Conservation (phyloP, 1,140 invertebrate genomes). For the Drosophila subpulchrella region DNA sequence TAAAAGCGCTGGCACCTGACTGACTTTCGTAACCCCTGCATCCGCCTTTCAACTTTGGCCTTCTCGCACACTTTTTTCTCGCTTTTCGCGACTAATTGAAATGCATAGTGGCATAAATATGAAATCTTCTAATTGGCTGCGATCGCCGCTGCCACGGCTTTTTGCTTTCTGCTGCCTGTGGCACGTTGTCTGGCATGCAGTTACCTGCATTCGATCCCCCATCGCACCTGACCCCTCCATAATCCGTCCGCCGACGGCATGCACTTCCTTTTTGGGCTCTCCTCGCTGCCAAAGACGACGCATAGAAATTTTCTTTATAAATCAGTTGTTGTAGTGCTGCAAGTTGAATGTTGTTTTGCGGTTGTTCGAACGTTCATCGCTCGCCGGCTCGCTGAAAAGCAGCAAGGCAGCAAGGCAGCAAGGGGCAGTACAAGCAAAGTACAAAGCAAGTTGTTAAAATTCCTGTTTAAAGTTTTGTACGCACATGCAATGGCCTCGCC, state of each 20-base stretch:
- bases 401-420: slow-evolving; percentile 14
- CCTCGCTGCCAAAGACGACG: slow-evolving; percentile 29
- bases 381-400: slow-evolving; percentile 38
- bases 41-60: slow-evolving; percentile 31
- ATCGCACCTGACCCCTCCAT: slow-evolving; percentile 14
- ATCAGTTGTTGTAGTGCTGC: slow-evolving; percentile 68
- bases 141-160: slow-evolving; percentile 35
- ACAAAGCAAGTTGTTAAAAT: slow-evolving; percentile 83
- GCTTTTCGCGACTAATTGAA: slow-evolving; percentile 55
- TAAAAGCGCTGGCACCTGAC: neutral
- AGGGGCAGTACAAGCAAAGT: slow-evolving; percentile 69
- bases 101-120: slow-evolving; percentile 71
- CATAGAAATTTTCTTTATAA: slow-evolving; percentile 83
- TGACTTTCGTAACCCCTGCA: neutral
- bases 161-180: slow-evolving; percentile 34
- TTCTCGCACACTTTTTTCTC: slow-evolving; percentile 6
- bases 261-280: slow-evolving; percentile 78
- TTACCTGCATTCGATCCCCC: slow-evolving; percentile 33
- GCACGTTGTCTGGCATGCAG: slow-evolving; percentile 80
- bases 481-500: slow-evolving; percentile 68
- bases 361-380: slow-evolving; percentile 39
- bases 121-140: slow-evolving; percentile 76
- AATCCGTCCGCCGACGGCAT: slow-evolving; percentile 50
- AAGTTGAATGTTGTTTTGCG: slow-evolving; percentile 61
- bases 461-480: slow-evolving; percentile 83